These are phyloP conservation scores for Acronicta leporina DNA, from an alignment of 2,888 invertebrate genomes.

Conservation along the genomic window DNA sequence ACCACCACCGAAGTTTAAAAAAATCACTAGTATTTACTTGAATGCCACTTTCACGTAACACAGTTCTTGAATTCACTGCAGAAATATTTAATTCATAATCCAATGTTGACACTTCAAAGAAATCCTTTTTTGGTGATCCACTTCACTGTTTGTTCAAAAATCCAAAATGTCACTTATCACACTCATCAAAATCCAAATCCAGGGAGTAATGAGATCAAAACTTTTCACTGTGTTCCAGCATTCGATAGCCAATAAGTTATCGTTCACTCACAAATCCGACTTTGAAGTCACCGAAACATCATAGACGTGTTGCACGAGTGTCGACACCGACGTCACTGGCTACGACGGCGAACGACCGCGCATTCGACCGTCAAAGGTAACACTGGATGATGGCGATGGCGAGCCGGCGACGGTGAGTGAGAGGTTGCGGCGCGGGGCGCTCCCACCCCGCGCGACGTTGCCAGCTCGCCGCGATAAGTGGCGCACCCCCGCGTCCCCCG, in stretches of 20 bases:
- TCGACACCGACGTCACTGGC: slow-evolving; percentile 87
- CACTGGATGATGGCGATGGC: slow-evolving; percentile 88
- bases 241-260: slow-evolving; percentile 89
- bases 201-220: slow-evolving; percentile 77
- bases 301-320: slow-evolving; percentile 88
- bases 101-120: slow-evolving; percentile 76
- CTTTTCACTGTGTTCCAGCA: slow-evolving; percentile 92
- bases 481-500: slow-evolving; percentile 88
- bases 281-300: slow-evolving; percentile 87
- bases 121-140: slow-evolving; percentile 82
- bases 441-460: slow-evolving; percentile 88
- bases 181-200: slow-evolving; percentile 84
- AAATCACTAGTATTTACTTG: slow-evolving; percentile 73
- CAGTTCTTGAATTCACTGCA: slow-evolving; percentile 68
- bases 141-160: slow-evolving; percentile 82
- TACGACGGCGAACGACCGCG: slow-evolving; percentile 86
- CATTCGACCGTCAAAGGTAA: slow-evolving; percentile 90
- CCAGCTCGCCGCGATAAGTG: slow-evolving; percentile 88
- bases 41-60: slow-evolving; percentile 74
- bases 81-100: slow-evolving; percentile 74
- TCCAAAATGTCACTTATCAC: slow-evolving; percentile 82
- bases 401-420: slow-evolving; percentile 90
- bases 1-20: slow-evolving; percentile 59
- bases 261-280: slow-evolving; percentile 83
- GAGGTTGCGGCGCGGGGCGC: slow-evolving; percentile 89